These are phyloP conservation scores for Zophobas atratus DNA, from an alignment of 1,140 invertebrate species.

Conservation along the genomic window DNA sequence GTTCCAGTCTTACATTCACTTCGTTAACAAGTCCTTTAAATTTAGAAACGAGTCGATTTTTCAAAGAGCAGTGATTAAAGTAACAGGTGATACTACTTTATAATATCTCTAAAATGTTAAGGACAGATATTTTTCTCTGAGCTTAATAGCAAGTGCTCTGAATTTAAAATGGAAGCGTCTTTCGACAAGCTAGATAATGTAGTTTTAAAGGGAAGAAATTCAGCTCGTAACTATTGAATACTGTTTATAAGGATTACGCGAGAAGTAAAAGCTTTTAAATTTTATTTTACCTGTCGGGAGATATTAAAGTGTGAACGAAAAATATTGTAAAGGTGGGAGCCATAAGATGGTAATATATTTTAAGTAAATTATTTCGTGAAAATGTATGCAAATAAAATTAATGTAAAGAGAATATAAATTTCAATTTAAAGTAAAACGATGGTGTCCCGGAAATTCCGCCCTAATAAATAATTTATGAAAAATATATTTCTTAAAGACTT, in stretches of 20 bases:
- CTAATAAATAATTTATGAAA: conserved; percentile 34
- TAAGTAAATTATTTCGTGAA: conserved; percentile 29
- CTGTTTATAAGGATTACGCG: conserved; percentile 23
- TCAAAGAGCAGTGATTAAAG: not conserved
- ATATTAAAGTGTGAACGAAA: conserved; percentile 3
- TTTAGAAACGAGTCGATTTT: not conserved
- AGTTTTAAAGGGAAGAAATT: conserved; percentile 24
- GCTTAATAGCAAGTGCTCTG: conserved; percentile 12
- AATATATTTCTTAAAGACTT: not conserved
- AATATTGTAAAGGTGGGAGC: conserved; percentile 21
- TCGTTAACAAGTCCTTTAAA: not conserved
- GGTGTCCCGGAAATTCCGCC: not conserved
- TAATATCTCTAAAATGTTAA: conserved; percentile 1
- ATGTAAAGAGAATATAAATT: conserved; percentile 36
- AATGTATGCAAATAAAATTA: conserved; percentile 36
- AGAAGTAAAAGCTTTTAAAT: conserved; percentile 16
- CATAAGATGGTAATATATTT: conserved; percentile 22
- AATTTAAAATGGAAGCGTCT: conserved; percentile 1
- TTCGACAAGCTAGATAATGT: not conserved
- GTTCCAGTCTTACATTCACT: not conserved
- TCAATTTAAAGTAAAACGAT: conserved; percentile 11
- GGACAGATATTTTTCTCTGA: conserved; percentile 7
- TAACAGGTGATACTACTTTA: conserved; percentile 7
- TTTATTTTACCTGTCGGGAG: conserved; percentile 19
- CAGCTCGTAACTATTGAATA: conserved; percentile 6